A percentile compares a stretch with the other conserved stretches of the same genome.
phyloP scores from a whole-genome alignment of 2,113 vertebrate genomes.

The Cichladusa arquata region DNA sequence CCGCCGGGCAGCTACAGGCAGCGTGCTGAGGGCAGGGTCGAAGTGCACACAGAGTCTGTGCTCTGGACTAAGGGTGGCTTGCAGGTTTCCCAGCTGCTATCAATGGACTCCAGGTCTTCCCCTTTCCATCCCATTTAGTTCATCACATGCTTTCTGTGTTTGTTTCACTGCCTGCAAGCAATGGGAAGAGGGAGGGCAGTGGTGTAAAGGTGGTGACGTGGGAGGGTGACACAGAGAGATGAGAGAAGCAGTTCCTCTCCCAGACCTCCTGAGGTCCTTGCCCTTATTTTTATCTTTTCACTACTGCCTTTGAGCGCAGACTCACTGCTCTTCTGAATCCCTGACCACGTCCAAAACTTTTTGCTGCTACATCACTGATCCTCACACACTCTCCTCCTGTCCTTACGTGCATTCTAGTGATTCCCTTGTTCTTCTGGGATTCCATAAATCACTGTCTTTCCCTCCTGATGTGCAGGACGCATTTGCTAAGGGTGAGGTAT shows the following conservation, averaged over 20 bases:
- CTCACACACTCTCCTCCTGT: not conserved
- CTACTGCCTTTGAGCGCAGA: not conserved
- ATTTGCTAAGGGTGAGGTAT: conserved; percentile 90
- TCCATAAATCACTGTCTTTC: not conserved
- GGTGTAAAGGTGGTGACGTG: not conserved
- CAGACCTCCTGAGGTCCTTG: not conserved
- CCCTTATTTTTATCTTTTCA: not conserved
- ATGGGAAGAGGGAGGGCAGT: not conserved
- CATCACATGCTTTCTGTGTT: not conserved
- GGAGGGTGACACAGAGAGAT: not conserved
- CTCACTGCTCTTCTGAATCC: not conserved
- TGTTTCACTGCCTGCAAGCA: not conserved
- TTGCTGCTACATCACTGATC: not conserved
- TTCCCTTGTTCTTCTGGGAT: not conserved
- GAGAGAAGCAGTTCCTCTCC: not conserved
- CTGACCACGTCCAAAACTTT: not conserved
- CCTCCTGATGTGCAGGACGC: conserved; percentile 77
- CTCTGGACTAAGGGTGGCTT: not conserved
- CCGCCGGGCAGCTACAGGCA: not conserved
- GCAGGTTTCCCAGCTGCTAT: not conserved
- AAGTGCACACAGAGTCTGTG: not conserved
- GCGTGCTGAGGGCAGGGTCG: not conserved
- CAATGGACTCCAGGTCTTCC: not conserved
- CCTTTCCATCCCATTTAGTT: not conserved
- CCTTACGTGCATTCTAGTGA: not conserved